Conservation (phyloP, 1,140 invertebrate genomes). For the Cephus cinctus region DNA sequence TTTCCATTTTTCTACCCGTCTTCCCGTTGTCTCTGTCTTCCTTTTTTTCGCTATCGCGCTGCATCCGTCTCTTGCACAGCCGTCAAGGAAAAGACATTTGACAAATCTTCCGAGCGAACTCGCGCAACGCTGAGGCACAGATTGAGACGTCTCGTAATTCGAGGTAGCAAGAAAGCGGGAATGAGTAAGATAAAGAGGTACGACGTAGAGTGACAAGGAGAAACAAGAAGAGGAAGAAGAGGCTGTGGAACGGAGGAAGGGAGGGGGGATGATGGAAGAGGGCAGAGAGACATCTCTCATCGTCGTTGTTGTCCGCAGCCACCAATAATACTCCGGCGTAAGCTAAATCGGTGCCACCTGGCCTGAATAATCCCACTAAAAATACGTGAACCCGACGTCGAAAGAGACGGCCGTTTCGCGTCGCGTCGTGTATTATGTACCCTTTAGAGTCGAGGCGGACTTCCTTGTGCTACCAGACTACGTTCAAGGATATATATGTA, state of each 20-base stretch:
- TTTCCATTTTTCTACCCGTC: too few relatives aligned
- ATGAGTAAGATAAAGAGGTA: too few relatives aligned
- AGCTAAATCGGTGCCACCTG: slow-evolving; percentile 37
- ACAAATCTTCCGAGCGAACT: not conserved
- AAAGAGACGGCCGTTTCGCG: slow-evolving; percentile 14
- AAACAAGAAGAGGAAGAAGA: too few relatives aligned
- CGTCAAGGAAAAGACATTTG: not conserved
- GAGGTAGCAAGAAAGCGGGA: not conserved
- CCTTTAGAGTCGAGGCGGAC: too few relatives aligned
- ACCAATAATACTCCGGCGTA: slow-evolving; percentile 32
- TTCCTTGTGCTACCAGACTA: too few relatives aligned
- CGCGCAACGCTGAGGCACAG: not conserved
- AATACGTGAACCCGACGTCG: slow-evolving; percentile 19
- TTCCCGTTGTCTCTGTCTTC: not conserved
- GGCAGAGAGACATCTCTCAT: slow-evolving; percentile 9
- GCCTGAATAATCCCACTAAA: slow-evolving; percentile 39
- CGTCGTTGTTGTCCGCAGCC: slow-evolving; percentile 16
- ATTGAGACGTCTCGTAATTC: not conserved
- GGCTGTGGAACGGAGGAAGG: too few relatives aligned
- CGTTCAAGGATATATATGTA: too few relatives aligned
- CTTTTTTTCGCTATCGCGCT: too few relatives aligned
- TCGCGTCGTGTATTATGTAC: too few relatives aligned
- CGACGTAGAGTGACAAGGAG: too few relatives aligned
- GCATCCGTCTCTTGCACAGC: not conserved
- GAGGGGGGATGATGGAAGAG: too few relatives aligned